A percentile compares a stretch with the other conserved stretches of the same genome.
Conservation (phyloP, 2,113 vertebrate genomes). For the Paramormyrops kingsleyae region DNA sequence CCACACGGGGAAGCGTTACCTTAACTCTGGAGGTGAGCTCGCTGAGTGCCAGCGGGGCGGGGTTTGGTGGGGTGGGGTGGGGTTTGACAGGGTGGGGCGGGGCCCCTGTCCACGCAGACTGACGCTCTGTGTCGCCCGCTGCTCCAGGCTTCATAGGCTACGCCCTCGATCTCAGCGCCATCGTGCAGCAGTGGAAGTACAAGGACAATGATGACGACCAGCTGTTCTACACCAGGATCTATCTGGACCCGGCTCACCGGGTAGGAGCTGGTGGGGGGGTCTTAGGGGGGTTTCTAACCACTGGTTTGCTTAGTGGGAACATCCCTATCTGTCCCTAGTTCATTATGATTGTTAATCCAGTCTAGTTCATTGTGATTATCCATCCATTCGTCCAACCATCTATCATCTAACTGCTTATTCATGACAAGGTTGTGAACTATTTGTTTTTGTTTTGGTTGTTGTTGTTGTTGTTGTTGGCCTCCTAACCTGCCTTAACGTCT, state of each 20-base stretch:
- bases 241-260: constrained; percentile 60
- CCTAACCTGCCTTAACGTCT: not conserved
- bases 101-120: not conserved
- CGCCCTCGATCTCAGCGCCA: constrained; percentile 49
- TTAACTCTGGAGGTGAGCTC: constrained; percentile 64
- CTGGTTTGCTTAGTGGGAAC: not conserved
- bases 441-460: not conserved
- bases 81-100: not conserved
- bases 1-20: constrained; percentile 62
- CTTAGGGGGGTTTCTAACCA: not conserved
- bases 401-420: not conserved
- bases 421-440: not conserved
- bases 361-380: not conserved
- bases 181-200: constrained; percentile 65
- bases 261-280: constrained; percentile 36
- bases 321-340: not conserved
- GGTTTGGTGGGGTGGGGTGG: no score
- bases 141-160: constrained; percentile 65
- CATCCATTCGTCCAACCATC: not conserved
- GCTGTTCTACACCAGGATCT: constrained; percentile 66
- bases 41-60: no score
- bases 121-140: not conserved
- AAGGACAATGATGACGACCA: constrained; percentile 67
- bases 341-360: not conserved
- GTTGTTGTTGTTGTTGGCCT: not conserved